Base-by-base conservation (phyloP, 2,113 vertebrate species). In the Nymphicus hollandicus region DNA sequence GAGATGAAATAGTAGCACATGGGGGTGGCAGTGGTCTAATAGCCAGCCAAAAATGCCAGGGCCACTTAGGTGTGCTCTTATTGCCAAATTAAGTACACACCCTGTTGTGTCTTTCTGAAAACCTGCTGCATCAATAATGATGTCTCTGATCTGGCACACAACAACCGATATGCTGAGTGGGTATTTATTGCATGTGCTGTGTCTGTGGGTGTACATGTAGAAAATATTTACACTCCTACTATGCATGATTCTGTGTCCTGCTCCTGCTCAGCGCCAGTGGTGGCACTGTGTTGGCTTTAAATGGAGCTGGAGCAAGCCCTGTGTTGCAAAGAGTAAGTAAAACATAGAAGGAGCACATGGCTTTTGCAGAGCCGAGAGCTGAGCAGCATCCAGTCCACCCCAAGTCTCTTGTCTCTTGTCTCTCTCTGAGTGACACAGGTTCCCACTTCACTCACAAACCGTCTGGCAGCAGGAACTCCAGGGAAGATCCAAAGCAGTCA, bases 71-170 rank as follows among this genome's bases (percentile, higher is more conserved):
- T 76, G 86, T 96, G 88, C 86, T 91, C 80, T 70, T 49, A 91
- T 91, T 94, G 81, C 91, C 93, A 93, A 94, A 96, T 87, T 37
- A 84, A 43, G 91, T 31, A 79, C 92, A 94, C 96, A 33, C 93
- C 90, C 93, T 95, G 80, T 84, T 96, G 81, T 95, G 83, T 93
- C 88, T 93, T 96, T 93, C 79, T 84, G 88, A 85, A 96, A 96
- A 95, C 83, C 78, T 89, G 88, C 86, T 92, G 86, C 91, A 97
- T 94, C 83, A 85, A 89, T 95, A 82, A 93, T 92, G 91, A 94
- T 79, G 83, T 74, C 82, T 88, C 24, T 92, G 82, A 52, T 93
- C 86, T 81, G 83, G 83, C 66, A 53, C 70, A 78, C 22, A 60
- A 69, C 80, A 44, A 82, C 79, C 1, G 8, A 56, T 81, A 63